Evolutionary conservation across 2,888 invertebrate genomes (phyloP).

Genomic region (Andrena haemorrhoa): DNA sequence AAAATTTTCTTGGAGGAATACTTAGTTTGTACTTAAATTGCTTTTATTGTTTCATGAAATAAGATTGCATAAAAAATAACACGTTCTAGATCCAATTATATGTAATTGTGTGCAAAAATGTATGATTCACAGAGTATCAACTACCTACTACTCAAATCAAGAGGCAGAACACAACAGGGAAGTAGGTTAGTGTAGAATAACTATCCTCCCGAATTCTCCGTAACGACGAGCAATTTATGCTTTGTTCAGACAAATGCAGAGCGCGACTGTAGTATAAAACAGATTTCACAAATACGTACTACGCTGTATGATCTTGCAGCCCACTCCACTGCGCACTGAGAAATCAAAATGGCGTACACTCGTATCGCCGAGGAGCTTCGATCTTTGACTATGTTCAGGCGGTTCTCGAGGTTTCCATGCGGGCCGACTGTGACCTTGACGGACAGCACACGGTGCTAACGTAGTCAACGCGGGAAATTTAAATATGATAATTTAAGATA

Average conservation of each 20-base stretch:
- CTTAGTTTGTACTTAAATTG: neutral
- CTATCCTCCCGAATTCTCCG: neutral
- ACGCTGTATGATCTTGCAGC: neutral
- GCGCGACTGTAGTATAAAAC: neutral
- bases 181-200: neutral
- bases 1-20: neutral
- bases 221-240: neutral
- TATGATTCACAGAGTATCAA: too few relatives aligned
- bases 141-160: too few relatives aligned
- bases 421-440: neutral
- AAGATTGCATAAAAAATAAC: neutral
- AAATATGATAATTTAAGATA: neutral
- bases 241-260: neutral
- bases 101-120: too few relatives aligned
- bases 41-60: neutral
- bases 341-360: slow-evolving; percentile 18
- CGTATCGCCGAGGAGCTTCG: neutral
- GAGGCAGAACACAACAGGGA: too few relatives aligned
- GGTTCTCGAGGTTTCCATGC: neutral
- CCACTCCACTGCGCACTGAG: neutral
- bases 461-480: neutral
- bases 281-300: neutral
- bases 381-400: slow-evolving; percentile 11
- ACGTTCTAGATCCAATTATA: neutral
- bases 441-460: too few relatives aligned